These are phyloP conservation scores for Nasonia oneida DNA, from an alignment of 2,888 invertebrate genomes.

Conservation along the genomic window DNA sequence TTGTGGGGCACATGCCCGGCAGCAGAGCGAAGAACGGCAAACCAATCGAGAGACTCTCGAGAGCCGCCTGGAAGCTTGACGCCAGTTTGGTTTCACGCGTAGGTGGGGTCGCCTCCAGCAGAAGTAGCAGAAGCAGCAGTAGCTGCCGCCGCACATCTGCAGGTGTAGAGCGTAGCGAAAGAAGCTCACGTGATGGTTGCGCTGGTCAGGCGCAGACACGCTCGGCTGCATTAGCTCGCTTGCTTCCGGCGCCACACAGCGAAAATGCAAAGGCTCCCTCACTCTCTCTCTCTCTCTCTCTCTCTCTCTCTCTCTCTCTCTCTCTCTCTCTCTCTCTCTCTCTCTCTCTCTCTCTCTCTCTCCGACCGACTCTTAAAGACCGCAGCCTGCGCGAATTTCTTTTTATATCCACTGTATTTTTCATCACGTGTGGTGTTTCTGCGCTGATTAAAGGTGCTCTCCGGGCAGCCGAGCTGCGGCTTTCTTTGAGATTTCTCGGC, in stretches of 20 bases:
- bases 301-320: conserved; percentile 51
- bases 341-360: conserved; percentile 63
- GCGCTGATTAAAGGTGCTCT: conserved; percentile 29
- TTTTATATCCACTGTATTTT: conserved; percentile 42
- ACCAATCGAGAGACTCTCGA: not conserved
- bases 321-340: not conserved
- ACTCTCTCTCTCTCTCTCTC: conserved; percentile 61
- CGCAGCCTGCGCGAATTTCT: conserved; percentile 56
- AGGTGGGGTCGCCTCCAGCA: conserved; percentile 33
- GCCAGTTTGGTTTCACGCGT: not conserved
- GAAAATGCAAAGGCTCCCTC: conserved; percentile 23
- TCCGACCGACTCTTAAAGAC: conserved; percentile 62
- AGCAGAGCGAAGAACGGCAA: not conserved
- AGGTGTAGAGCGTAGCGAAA: conserved; percentile 68
- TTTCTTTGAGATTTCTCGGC: conserved; percentile 49
- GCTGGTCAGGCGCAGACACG: conserved; percentile 77
- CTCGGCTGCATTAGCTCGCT: conserved; percentile 69
- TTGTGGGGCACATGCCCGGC: not conserved
- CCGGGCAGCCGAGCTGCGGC: conserved; percentile 38
- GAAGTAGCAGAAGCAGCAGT: not conserved
- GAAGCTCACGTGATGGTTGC: conserved; percentile 70
- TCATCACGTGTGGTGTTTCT: conserved; percentile 36
- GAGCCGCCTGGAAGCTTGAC: not conserved
- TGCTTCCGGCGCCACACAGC: conserved; percentile 73
- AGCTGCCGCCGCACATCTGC: not conserved